phyloP scores from a whole-genome alignment of 2,797 vertebrate genomes.

The Gouania willdenowi region DNA sequence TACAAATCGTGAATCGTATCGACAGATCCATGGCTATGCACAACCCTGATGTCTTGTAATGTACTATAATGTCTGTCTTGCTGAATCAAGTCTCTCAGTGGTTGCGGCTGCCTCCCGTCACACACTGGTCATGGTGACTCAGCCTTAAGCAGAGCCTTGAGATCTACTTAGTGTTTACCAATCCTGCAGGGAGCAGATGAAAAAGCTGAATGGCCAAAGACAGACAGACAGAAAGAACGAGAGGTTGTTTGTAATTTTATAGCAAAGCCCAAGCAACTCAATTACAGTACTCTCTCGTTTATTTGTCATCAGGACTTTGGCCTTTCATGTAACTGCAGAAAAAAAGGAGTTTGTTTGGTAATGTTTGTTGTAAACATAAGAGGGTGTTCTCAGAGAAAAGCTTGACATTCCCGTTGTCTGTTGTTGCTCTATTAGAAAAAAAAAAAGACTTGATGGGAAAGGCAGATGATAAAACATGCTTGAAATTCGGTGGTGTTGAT shows the following conservation, averaged over 20 bases:
- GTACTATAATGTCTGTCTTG: conserved; percentile 10
- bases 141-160: conserved; percentile 24
- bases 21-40: too few relatives aligned
- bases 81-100: conserved; percentile 48
- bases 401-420: too few relatives aligned
- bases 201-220: conserved; percentile 24
- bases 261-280: not conserved
- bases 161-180: conserved; percentile 23
- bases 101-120: conserved; percentile 17
- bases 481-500: too few relatives aligned
- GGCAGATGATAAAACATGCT: too few relatives aligned
- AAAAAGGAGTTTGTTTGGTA: conserved; percentile 1
- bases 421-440: too few relatives aligned
- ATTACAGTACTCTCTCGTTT: too few relatives aligned
- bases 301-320: not conserved
- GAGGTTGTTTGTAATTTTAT: conserved; percentile 3
- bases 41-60: conserved; percentile 13
- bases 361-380: not conserved
- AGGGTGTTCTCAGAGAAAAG: too few relatives aligned
- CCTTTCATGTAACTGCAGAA: not conserved
- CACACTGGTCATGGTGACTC: conserved; percentile 36
- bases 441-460: too few relatives aligned
- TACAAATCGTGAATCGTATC: too few relatives aligned
- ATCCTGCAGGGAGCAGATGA: conserved; percentile 24
- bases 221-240: too few relatives aligned